A percentile compares a stretch with the other conserved stretches of the same genome.
phyloP scores from a whole-genome alignment of 2,797 vertebrate species.

The Naso thynnoides region DNA sequence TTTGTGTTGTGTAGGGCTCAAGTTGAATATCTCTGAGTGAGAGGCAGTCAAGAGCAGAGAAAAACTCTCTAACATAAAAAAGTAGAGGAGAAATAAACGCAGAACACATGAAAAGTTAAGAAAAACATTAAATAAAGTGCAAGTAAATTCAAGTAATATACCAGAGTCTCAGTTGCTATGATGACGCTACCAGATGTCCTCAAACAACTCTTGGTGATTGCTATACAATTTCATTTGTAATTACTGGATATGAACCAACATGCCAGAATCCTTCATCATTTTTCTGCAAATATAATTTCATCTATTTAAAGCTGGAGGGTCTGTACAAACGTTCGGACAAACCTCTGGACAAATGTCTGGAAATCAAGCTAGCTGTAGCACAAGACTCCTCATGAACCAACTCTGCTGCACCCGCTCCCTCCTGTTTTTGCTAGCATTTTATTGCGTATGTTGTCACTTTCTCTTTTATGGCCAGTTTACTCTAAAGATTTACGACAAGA shows the following conservation, averaged over 20 bases:
- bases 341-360: too few species aligned
- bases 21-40: slow-evolving; percentile 10
- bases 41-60: neutral
- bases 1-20: slow-evolving; percentile 3
- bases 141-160: neutral
- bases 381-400: too few species aligned
- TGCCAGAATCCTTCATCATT: neutral
- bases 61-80: neutral
- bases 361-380: too few species aligned
- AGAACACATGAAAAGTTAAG: neutral
- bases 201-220: neutral
- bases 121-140: neutral
- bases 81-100: neutral
- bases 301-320: slow-evolving; percentile 7
- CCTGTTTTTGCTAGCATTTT: too few species aligned
- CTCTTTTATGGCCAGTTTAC: too few species aligned
- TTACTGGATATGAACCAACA: neutral
- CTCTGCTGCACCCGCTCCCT: too few species aligned
- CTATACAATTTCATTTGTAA: neutral
- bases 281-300: neutral
- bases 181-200: neutral
- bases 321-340: too few species aligned
- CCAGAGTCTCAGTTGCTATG: neutral
- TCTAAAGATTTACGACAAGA: too few species aligned
- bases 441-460: too few species aligned